Evolutionary conservation across 2,888 invertebrate species (phyloP).

Genomic region (Serrognathus titanus): DNA sequence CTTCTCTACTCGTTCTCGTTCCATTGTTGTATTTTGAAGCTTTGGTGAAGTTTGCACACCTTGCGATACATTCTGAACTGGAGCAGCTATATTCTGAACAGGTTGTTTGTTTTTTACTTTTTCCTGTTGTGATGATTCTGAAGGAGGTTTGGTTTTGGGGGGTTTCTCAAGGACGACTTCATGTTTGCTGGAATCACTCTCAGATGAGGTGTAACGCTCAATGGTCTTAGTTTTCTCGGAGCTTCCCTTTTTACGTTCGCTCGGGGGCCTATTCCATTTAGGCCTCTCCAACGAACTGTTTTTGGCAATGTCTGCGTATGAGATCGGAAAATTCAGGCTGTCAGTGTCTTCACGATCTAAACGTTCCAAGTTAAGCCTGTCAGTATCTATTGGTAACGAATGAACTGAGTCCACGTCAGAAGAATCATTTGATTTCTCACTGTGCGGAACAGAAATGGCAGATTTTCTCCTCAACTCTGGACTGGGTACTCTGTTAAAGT

Average conservation of each 20-base stretch:
- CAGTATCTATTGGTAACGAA: slow-evolving; percentile 66
- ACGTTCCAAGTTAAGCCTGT: slow-evolving; percentile 10
- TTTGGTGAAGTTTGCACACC: slow-evolving; percentile 4
- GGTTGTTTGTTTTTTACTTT: slow-evolving; percentile 2
- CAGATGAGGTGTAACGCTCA: slow-evolving; percentile 7
- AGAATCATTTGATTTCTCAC: slow-evolving; percentile 78
- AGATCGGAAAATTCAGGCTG: slow-evolving; percentile 42
- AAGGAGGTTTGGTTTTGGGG: slow-evolving; percentile 5
- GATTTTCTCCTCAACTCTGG: slow-evolving; percentile 57
- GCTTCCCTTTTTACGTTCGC: not conserved
- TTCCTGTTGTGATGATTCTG: not conserved
- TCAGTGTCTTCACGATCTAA: slow-evolving; percentile 4
- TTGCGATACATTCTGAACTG: not conserved
- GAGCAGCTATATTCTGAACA: slow-evolving; percentile 12
- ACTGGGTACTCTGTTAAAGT: slow-evolving; percentile 28
- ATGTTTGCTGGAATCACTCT: slow-evolving; percentile 4
- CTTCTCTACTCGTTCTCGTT: not conserved
- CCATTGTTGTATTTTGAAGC: slow-evolving; percentile 7
- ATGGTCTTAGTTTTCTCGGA: not conserved
- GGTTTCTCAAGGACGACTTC: slow-evolving; percentile 7
- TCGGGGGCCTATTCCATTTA: slow-evolving; percentile 1
- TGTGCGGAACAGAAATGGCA: slow-evolving; percentile 76
- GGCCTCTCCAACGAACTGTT: slow-evolving; percentile 32
- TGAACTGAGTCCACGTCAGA: slow-evolving; percentile 83
- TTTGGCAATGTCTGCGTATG: slow-evolving; percentile 81